phyloP scores from a whole-genome alignment of 92 coral and sea anemone genomes.

The Diadumene lineata region DNA sequence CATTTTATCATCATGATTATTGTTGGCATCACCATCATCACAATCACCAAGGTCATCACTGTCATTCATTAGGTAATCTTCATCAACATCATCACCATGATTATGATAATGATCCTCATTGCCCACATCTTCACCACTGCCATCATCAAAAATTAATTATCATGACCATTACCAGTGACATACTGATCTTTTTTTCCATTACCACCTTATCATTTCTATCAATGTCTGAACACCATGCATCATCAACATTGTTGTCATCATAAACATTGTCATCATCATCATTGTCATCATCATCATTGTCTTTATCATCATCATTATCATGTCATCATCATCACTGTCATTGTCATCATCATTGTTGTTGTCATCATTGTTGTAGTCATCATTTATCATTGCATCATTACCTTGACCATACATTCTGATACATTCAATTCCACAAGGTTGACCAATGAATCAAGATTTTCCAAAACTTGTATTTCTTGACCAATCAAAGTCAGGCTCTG shows the following conservation, averaged over 20 bases:
- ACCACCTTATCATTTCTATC: neutral
- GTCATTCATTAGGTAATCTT: neutral
- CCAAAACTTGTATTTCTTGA: conserved; percentile 67
- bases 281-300: neutral
- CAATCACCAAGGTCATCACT: neutral
- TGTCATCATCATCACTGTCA: neutral
- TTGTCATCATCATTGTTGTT: neutral
- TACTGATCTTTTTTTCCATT: neutral
- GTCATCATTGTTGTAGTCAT: neutral
- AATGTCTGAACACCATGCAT: neutral
- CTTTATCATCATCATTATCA: neutral
- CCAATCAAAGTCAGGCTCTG: conserved; percentile 74
- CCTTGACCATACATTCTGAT: conserved; percentile 76
- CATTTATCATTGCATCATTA: conserved; percentile 17
- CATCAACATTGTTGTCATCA: neutral
- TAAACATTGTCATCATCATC: neutral
- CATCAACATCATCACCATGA: neutral
- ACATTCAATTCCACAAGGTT: conserved; percentile 81
- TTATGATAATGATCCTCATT: neutral
- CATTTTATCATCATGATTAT: neutral
- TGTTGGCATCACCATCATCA: neutral
- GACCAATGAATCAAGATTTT: conserved; percentile 67
- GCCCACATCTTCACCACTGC: neutral
- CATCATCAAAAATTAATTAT: too few relatives aligned
- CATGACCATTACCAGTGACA: neutral